These are phyloP conservation scores for Ailuropoda melanoleuca DNA, from an alignment of 2,113 vertebrate genomes.

Conservation along the genomic window DNA sequence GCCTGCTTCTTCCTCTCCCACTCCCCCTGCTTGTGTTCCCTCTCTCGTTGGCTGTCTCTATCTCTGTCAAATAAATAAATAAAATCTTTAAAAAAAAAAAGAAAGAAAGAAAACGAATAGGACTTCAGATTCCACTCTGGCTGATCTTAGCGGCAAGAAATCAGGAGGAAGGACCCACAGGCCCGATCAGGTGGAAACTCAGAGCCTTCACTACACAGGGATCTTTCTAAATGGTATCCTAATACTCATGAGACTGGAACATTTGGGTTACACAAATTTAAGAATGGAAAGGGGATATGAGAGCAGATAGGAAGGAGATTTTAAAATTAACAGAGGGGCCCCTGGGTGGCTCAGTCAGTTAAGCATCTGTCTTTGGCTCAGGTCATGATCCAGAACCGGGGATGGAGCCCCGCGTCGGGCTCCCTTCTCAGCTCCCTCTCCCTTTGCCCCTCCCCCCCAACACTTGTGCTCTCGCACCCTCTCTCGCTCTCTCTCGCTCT, in stretches of 20 bases:
- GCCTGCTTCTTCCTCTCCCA: too few relatives aligned
- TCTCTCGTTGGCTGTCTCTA: too few relatives aligned
- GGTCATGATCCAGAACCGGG: background rate
- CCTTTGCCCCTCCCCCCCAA: background rate
- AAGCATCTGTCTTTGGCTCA: background rate
- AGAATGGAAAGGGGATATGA: background rate
- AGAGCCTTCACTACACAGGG: background rate
- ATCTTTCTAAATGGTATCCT: conserved; percentile 24
- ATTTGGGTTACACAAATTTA: background rate
- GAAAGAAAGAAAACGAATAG: background rate
- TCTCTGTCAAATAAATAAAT: too few relatives aligned
- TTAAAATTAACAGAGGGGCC: background rate
- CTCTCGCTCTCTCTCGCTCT: background rate
- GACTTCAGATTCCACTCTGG: background rate
- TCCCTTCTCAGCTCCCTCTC: background rate
- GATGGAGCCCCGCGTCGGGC: background rate
- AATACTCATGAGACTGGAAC: background rate
- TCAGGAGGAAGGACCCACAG: background rate
- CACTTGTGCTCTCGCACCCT: background rate
- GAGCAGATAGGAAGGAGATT: background rate
- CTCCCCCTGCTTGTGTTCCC: too few relatives aligned
- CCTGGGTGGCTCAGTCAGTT: background rate
- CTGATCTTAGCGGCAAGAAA: background rate
- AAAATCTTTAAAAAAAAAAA: too few relatives aligned
- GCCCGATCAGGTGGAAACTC: background rate